Percentiles rank a stretch among this genome's conserved stretches.
Evolutionary conservation across 2,888 invertebrate genomes (phyloP).

Genomic region (Eurytoma adleriae): DNA sequence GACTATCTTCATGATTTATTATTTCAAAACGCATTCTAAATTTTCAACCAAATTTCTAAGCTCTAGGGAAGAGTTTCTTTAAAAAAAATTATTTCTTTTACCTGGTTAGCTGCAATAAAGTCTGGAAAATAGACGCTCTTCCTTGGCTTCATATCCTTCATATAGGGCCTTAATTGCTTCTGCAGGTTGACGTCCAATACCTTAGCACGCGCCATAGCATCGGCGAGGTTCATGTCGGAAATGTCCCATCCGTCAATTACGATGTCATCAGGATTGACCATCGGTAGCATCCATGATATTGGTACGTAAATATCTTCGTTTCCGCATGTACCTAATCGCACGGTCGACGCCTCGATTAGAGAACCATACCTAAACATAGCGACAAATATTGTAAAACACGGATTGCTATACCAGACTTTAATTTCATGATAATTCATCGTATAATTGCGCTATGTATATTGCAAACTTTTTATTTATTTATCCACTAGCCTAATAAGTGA

Average conservation of each 20-base stretch:
- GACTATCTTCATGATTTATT: no score
- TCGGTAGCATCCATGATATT: conserved; percentile 88
- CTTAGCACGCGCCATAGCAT: conserved; percentile 91
- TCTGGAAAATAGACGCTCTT: conserved; percentile 92
- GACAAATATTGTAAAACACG: neutral
- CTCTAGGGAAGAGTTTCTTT: no score
- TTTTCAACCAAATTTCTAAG: no score
- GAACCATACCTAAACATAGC: conserved; percentile 84
- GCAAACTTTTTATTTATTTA: no score
- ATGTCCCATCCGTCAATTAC: conserved; percentile 95
- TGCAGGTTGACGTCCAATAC: conserved; percentile 91
- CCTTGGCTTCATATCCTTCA: conserved; percentile 87
- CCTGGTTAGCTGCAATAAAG: conserved; percentile 98
- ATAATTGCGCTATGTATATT: no score
- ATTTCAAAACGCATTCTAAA: no score
- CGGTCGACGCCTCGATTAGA: conserved; percentile 93
- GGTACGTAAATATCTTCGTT: conserved; percentile 88
- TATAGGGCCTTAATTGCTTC: conserved; percentile 84
- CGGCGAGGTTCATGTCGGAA: conserved; percentile 88
- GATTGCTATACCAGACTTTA: no score
- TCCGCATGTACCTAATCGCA: conserved; percentile 86
- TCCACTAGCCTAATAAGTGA: no score
- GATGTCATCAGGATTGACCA: conserved; percentile 92
- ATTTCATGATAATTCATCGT: no score
- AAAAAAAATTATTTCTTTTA: no score